phyloP scores from a whole-genome alignment of 1,140 invertebrate species.

The Sesamia nonagrioides region DNA sequence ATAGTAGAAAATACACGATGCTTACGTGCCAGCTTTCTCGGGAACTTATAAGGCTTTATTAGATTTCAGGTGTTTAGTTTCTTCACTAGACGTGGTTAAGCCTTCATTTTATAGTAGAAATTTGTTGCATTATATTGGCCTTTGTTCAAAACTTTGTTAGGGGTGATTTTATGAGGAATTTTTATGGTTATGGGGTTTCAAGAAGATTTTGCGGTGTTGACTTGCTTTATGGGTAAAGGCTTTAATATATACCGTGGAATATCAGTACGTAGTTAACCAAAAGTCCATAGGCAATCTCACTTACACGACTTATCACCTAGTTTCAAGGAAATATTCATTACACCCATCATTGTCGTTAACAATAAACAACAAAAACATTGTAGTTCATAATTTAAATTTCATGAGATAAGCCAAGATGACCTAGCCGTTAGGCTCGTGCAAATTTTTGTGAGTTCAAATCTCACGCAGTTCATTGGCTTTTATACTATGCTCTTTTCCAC shows the following conservation, averaged over 20 bases:
- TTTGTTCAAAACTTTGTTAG: constrained; percentile 50
- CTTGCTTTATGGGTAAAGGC: background rate
- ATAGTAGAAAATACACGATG: constrained; percentile 83
- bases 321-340: too few relatives aligned
- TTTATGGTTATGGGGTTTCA: constrained; percentile 21
- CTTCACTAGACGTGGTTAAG: constrained; percentile 58
- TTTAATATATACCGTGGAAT: background rate
- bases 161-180: constrained; percentile 20
- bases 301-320: too few relatives aligned
- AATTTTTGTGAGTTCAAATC: too few relatives aligned
- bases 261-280: too few relatives aligned
- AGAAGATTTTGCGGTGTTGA: background rate
- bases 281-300: too few relatives aligned
- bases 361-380: too few relatives aligned
- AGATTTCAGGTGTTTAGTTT: constrained; percentile 74
- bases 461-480: too few relatives aligned
- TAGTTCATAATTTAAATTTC: too few relatives aligned
- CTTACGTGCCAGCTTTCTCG: constrained; percentile 76
- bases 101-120: constrained; percentile 52
- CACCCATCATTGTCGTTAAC: too few relatives aligned
- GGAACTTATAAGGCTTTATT: constrained; percentile 76
- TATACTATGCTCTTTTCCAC: too few relatives aligned
- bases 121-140: constrained; percentile 51
- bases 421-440: too few relatives aligned
- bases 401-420: too few relatives aligned